phyloP scores from a whole-genome alignment of 2,797 vertebrate genomes.

The Eremophila alpestris region DNA sequence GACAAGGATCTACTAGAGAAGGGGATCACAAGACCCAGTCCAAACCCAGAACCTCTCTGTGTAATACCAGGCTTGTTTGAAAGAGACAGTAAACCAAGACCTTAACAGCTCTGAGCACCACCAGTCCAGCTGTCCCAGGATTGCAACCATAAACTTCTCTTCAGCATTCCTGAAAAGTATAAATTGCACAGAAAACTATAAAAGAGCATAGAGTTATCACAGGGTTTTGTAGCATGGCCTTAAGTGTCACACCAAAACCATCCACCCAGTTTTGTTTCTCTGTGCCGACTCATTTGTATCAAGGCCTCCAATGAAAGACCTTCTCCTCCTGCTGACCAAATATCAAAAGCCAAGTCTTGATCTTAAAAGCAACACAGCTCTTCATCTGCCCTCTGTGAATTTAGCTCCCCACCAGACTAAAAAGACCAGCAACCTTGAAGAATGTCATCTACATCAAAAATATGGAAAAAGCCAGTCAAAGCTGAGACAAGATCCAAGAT shows the following conservation, averaged over 20 bases:
- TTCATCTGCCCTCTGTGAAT: neutral
- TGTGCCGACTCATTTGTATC: neutral
- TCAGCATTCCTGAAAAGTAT: neutral
- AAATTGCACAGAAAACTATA: neutral
- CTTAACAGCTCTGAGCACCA: neutral
- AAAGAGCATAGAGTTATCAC: neutral
- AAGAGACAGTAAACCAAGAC: neutral
- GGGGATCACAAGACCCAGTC: neutral
- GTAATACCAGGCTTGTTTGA: neutral
- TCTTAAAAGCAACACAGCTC: neutral
- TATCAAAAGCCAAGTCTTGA: neutral
- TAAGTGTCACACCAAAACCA: neutral
- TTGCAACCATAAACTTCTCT: neutral
- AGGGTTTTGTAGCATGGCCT: neutral
- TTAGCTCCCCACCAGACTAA: neutral
- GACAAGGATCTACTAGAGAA: neutral
- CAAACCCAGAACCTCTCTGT: neutral
- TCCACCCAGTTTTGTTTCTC: neutral
- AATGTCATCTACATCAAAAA: neutral
- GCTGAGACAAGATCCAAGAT: slow-evolving; percentile 15
- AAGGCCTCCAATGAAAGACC: neutral
- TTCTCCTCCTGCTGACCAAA: neutral
- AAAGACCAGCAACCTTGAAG: neutral
- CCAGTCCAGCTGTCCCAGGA: neutral
- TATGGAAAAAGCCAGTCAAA: slow-evolving; percentile 4